A percentile compares a stretch with the other conserved stretches of the same genome.
phyloP scores from a whole-genome alignment of 1,140 invertebrate genomes.

The Drosophila sp. region DNA sequence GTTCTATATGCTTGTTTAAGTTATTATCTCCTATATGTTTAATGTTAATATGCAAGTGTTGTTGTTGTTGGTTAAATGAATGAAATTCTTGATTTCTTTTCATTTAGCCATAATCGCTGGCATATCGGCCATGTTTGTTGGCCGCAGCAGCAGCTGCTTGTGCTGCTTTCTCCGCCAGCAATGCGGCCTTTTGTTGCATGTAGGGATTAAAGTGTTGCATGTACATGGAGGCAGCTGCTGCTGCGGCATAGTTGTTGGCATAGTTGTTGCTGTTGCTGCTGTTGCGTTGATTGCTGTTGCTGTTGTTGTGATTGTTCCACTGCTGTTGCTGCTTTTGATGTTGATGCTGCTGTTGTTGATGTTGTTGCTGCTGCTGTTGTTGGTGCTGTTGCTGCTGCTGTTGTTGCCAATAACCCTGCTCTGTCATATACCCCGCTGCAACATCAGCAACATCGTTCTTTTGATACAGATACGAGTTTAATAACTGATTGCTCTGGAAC shows the following conservation, averaged over 20 bases:
- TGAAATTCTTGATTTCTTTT: not conserved
- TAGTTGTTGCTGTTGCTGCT: slow-evolving; percentile 52
- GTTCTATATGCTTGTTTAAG: slow-evolving; percentile 35
- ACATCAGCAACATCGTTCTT: slow-evolving; percentile 46
- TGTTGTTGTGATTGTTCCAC: slow-evolving; percentile 17
- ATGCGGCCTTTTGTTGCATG: slow-evolving; percentile 72
- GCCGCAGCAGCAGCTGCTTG: slow-evolving; percentile 60
- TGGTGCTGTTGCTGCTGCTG: slow-evolving; percentile 53
- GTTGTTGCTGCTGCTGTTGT: slow-evolving; percentile 45
- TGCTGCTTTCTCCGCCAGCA: slow-evolving; percentile 69
- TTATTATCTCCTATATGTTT: slow-evolving; percentile 3
- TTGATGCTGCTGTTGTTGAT: slow-evolving; percentile 40
- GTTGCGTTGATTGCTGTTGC: slow-evolving; percentile 51
- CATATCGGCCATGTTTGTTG: slow-evolving; percentile 68
- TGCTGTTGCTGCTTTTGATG: slow-evolving; percentile 55
- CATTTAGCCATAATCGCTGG: slow-evolving; percentile 67
- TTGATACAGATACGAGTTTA: slow-evolving; percentile 74
- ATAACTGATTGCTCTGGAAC: slow-evolving; percentile 72
- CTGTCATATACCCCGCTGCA: slow-evolving; percentile 56
- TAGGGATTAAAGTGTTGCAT: slow-evolving; percentile 80
- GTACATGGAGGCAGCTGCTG: slow-evolving; percentile 74
- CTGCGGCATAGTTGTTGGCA: slow-evolving; percentile 70
- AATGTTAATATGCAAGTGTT: slow-evolving; percentile 63
- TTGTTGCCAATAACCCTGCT: slow-evolving; percentile 70
- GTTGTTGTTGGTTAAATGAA: slow-evolving; percentile 25